A percentile compares a stretch with the other conserved stretches of the same genome.
Evolutionary conservation across 2,888 invertebrate species (phyloP).

Genomic region (Drosophila testacea): DNA sequence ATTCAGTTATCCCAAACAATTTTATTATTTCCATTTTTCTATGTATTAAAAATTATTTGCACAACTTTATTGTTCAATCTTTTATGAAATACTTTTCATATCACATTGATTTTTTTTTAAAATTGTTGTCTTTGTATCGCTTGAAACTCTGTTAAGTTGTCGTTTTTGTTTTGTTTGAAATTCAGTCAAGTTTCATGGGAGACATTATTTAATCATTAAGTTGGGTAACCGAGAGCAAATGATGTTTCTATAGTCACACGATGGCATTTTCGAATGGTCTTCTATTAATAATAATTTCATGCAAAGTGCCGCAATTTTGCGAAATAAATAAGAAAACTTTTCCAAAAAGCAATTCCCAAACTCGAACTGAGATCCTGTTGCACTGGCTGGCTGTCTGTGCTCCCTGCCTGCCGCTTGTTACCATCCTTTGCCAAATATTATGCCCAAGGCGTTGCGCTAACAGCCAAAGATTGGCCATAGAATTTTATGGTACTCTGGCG

Average conservation of each 20-base stretch:
- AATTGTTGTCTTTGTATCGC: background rate
- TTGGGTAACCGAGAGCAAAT: constrained; percentile 33
- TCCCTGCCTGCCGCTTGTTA: constrained; percentile 13
- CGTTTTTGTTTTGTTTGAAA: background rate
- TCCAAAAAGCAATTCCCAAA: constrained; percentile 39
- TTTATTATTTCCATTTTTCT: no score
- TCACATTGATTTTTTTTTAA: background rate
- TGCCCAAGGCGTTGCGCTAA: constrained; percentile 69
- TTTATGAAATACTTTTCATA: background rate
- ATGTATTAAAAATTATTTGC: no score
- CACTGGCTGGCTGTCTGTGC: constrained; percentile 17
- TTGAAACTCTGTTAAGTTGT: background rate
- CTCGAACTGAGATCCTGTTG: constrained; percentile 34
- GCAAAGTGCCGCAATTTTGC: constrained; percentile 46
- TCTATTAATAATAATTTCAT: constrained; percentile 60
- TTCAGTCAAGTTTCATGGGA: constrained; percentile 3
- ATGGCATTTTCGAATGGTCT: constrained; percentile 29
- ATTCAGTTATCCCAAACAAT: no score
- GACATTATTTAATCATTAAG: constrained; percentile 43
- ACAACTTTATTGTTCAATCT: background rate
- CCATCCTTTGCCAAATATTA: constrained; percentile 55
- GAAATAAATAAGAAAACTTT: constrained; percentile 58
- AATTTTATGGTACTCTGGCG: constrained; percentile 71
- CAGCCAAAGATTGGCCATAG: constrained; percentile 74
- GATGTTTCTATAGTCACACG: constrained; percentile 26